phyloP scores from a whole-genome alignment of 1,140 invertebrate genomes.

The Drosophila carrolli region DNA sequence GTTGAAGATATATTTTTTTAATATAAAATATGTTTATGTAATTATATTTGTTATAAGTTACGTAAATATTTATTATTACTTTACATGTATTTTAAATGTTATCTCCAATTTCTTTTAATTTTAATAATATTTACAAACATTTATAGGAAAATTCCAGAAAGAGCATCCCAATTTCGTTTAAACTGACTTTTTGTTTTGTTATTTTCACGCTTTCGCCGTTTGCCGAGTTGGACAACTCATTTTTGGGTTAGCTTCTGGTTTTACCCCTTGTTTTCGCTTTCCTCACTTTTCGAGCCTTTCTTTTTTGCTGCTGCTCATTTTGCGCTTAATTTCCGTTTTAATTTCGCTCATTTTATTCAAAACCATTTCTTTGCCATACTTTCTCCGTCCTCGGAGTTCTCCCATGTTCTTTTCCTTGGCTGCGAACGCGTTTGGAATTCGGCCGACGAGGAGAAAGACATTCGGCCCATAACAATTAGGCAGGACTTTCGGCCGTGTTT shows the following conservation, averaged over 20 bases:
- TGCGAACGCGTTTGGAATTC: conserved; percentile 32
- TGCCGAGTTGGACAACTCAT: conserved; percentile 38
- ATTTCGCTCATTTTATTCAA: conserved; percentile 73
- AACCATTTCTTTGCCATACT: conserved; percentile 52
- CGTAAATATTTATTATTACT: no score
- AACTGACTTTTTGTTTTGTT: conserved; percentile 5
- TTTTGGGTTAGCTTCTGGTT: conserved; percentile 25
- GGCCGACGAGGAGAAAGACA: conserved; percentile 22
- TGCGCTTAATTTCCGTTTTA: conserved; percentile 75
- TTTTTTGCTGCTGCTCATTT: conserved; percentile 53
- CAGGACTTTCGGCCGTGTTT: conserved; percentile 21
- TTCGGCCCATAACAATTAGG: conserved; percentile 48
- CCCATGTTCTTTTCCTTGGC: conserved; percentile 19
- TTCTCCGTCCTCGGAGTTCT: conserved; percentile 24
- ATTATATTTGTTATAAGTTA: no score
- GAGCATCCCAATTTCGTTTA: background rate
- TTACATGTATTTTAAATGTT: no score
- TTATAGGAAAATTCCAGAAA: background rate
- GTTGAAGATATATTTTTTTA: no score
- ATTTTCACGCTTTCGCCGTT: conserved; percentile 27
- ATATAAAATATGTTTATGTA: no score
- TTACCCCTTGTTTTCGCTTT: conserved; percentile 10
- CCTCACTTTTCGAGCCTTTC: background rate
- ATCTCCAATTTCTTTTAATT: no score
- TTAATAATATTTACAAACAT: no score